Conservation (phyloP, 1,140 invertebrate genomes). For the Teleopsis dalmanni region DNA sequence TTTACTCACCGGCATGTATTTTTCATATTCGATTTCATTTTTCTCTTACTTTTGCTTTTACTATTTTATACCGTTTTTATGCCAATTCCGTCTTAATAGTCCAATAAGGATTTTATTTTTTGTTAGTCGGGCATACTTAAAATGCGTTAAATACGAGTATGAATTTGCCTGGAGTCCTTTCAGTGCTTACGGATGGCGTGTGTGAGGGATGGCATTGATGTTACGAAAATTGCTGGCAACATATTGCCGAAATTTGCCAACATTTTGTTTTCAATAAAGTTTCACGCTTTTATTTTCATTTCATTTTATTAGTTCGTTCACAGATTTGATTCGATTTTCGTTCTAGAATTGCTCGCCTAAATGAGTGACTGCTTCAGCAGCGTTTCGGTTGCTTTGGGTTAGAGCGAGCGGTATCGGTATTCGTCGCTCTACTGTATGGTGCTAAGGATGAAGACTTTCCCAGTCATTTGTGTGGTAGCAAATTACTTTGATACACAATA, state of each 20-base stretch:
- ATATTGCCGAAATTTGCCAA: constrained; percentile 4
- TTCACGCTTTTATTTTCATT: background rate
- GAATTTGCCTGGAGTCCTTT: background rate
- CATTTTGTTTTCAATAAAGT: constrained; percentile 6
- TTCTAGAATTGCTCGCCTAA: background rate
- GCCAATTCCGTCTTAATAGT: constrained; percentile 1
- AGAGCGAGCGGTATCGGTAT: background rate
- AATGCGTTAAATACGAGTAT: background rate
- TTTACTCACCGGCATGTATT: constrained; percentile 10
- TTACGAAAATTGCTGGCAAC: background rate
- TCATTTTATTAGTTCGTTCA: background rate
- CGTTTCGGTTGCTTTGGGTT: background rate
- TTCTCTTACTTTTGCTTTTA: no score
- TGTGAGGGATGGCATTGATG: background rate
- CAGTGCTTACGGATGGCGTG: background rate
- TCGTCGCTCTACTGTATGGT: no score
- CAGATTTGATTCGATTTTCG: background rate
- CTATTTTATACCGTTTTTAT: no score
- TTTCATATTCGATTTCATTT: no score
- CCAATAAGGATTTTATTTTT: constrained; percentile 8
- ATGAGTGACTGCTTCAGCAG: background rate
- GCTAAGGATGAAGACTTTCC: background rate
- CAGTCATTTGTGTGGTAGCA: constrained; percentile 2
- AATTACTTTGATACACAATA: constrained; percentile 9
- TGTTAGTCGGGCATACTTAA: no score